Evolutionary conservation across 2,888 invertebrate species (phyloP).

Genomic region (Phasia obesa): DNA sequence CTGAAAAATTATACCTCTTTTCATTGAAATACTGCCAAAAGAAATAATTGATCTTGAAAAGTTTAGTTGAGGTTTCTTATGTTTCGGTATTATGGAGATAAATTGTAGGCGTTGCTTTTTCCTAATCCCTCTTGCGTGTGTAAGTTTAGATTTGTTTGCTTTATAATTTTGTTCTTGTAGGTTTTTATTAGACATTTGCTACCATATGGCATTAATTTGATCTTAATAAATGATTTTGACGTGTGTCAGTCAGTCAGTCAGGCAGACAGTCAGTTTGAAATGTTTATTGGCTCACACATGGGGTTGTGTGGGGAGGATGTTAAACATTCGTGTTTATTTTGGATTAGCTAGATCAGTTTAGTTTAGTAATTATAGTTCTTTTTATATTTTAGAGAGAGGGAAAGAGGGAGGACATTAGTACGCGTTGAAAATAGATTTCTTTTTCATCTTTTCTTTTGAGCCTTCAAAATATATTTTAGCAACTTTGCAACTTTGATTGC

Average conservation of each 20-base stretch:
- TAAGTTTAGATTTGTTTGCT: slow-evolving; percentile 22
- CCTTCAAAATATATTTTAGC: too few relatives aligned
- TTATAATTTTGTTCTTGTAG: background rate
- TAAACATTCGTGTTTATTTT: slow-evolving; percentile 47
- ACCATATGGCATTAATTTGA: slow-evolving; percentile 77
- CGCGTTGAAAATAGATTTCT: background rate
- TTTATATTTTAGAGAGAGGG: background rate
- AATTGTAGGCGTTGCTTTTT: slow-evolving; percentile 41
- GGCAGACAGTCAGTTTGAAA: slow-evolving; percentile 8
- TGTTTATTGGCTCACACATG: slow-evolving; percentile 38
- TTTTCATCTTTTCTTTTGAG: background rate
- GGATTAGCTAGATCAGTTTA: slow-evolving; percentile 40
- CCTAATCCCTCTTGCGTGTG: slow-evolving; percentile 31
- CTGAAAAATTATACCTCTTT: slow-evolving; percentile 52
- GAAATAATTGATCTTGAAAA: slow-evolving; percentile 49
- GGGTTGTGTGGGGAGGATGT: slow-evolving; percentile 11
- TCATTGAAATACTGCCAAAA: background rate
- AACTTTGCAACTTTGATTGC: too few relatives aligned
- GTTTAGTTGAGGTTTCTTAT: slow-evolving; percentile 13
- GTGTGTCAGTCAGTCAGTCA: slow-evolving; percentile 75
- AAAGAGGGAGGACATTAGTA: background rate
- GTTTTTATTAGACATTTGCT: slow-evolving; percentile 24
- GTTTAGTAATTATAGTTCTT: slow-evolving; percentile 14
- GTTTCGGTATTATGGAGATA: slow-evolving; percentile 1
- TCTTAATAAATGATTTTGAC: slow-evolving; percentile 75